Conservation (phyloP, 2,113 vertebrate species). For the Spilogale gracilis region DNA sequence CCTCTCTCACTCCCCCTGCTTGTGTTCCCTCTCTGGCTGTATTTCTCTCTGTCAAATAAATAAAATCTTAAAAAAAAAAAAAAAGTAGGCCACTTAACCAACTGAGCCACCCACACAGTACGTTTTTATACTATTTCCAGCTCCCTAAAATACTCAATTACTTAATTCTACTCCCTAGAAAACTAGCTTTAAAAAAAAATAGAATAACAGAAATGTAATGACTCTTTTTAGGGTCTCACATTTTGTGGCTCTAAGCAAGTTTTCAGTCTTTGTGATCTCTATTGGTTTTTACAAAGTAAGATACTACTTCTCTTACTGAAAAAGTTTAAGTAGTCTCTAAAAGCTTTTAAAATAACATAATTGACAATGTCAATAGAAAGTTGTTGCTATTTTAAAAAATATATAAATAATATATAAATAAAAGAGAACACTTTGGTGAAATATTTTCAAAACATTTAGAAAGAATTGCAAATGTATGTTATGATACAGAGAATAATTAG, state of each 20-base stretch:
- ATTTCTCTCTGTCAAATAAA: no score
- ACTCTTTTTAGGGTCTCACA: neutral
- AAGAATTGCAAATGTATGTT: neutral
- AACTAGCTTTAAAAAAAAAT: neutral
- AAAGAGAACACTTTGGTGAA: neutral
- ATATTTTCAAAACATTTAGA: slow-evolving; percentile 3
- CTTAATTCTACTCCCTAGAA: neutral
- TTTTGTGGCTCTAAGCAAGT: neutral
- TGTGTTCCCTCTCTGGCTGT: no score
- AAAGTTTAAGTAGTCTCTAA: neutral
- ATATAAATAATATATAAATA: neutral
- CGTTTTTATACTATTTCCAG: neutral
- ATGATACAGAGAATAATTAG: neutral
- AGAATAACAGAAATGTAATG: neutral
- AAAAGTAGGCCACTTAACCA: no score
- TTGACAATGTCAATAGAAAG: neutral
- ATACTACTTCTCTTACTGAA: neutral
- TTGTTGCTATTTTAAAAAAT: neutral
- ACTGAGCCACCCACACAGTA: neutral
- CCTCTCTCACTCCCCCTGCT: no score
- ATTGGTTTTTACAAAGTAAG: neutral
- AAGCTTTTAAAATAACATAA: neutral
- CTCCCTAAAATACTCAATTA: neutral
- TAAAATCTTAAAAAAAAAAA: no score
- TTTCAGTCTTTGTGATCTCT: neutral